A percentile compares a stretch with the other conserved stretches of the same genome.
Conservation (phyloP, 1,140 invertebrate species). For the Campodea augens region DNA sequence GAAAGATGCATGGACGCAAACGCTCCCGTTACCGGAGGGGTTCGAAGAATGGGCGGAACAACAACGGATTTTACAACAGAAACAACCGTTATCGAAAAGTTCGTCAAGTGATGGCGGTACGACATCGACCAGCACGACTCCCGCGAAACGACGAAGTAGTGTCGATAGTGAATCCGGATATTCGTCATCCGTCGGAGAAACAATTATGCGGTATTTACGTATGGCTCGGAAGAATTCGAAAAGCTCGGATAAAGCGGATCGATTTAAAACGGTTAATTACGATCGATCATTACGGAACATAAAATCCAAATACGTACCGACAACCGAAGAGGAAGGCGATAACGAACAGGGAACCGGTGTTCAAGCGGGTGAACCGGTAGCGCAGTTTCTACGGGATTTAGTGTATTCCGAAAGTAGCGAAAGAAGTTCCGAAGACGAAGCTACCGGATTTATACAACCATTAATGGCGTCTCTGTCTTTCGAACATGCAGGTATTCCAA, state of each 20-base stretch:
- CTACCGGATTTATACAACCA: no score
- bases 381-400: conserved; percentile 13
- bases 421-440: no score
- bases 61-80: background rate
- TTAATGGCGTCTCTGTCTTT: no score
- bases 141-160: conserved; percentile 49
- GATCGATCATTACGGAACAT: conserved; percentile 65
- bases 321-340: conserved; percentile 24
- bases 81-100: no score
- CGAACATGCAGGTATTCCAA: no score
- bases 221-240: conserved; percentile 66
- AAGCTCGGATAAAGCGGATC: conserved; percentile 51
- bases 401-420: no score
- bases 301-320: conserved; percentile 40
- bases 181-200: conserved; percentile 64
- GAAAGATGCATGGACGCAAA: conserved; percentile 12
- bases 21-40: conserved; percentile 12
- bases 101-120: conserved; percentile 17
- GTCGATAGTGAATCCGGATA: conserved; percentile 44
- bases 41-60: background rate
- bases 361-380: conserved; percentile 15
- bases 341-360: conserved; percentile 9
- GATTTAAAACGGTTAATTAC: conserved; percentile 73
- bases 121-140: conserved; percentile 21
- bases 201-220: conserved; percentile 57